Evolutionary conservation across 1,140 invertebrate species (phyloP).

Genomic region (Drosophila lacteicornis): DNA sequence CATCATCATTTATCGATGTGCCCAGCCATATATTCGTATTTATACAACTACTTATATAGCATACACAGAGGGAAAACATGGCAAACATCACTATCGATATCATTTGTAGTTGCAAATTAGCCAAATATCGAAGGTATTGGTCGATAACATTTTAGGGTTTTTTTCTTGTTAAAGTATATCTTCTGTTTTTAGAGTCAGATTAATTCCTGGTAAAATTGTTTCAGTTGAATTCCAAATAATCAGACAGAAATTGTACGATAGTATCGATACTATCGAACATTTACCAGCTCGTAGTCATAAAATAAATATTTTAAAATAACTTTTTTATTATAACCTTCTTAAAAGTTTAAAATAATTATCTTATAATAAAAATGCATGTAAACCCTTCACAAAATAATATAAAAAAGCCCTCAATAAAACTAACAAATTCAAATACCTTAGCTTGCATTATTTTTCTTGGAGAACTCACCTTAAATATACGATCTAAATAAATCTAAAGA

Average conservation of each 20-base stretch:
- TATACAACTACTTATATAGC: slow-evolving; percentile 4
- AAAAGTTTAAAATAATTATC: too few relatives aligned
- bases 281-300: not conserved
- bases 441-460: not conserved
- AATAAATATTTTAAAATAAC: too few relatives aligned
- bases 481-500: slow-evolving; percentile 6
- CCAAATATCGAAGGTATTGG: too few relatives aligned
- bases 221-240: not conserved
- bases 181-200: not conserved
- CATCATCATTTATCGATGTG: slow-evolving; percentile 65
- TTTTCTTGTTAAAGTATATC: not conserved
- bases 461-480: slow-evolving; percentile 3
- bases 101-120: too few relatives aligned
- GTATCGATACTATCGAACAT: not conserved
- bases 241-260: not conserved
- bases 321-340: too few relatives aligned
- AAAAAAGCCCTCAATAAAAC: too few relatives aligned
- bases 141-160: too few relatives aligned
- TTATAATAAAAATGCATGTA: not conserved
- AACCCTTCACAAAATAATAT: not conserved
- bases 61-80: slow-evolving; percentile 1
- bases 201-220: not conserved
- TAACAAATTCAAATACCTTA: not conserved
- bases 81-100: not conserved
- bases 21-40: slow-evolving; percentile 6